Percentiles rank a stretch among this genome's conserved stretches.
phyloP scores from a whole-genome alignment of 2,797 vertebrate genomes.

The Smutsia temminckii region DNA sequence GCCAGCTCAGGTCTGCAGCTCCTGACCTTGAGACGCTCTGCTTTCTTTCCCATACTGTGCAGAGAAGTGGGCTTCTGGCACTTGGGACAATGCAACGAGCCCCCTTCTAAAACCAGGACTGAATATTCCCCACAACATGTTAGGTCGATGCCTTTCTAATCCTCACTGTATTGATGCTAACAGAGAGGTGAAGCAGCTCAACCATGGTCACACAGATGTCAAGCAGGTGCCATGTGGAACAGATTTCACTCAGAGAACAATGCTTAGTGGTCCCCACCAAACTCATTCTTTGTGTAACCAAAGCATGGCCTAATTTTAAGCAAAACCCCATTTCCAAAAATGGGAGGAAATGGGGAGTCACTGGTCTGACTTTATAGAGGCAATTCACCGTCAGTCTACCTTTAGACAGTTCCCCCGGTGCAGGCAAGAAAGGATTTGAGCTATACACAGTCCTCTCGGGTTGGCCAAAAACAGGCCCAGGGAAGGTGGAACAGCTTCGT shows the following conservation, averaged over 20 bases:
- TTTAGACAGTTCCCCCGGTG: not conserved
- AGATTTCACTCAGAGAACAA: accelerated
- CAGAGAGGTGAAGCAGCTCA: not conserved
- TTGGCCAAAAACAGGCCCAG: not conserved
- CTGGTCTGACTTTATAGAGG: not conserved
- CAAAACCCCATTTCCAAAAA: not conserved
- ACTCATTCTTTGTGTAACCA: not conserved
- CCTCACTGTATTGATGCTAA: accelerated
- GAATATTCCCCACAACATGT: accelerated
- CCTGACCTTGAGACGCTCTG: accelerated
- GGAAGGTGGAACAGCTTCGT: accelerated
- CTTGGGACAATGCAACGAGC: accelerated
- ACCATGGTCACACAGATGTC: not conserved
- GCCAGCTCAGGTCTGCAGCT: not conserved
- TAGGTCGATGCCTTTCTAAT: accelerated
- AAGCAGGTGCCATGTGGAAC: not conserved
- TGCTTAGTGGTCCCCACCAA: not conserved
- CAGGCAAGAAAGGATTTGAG: not conserved
- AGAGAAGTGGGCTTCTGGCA: not conserved
- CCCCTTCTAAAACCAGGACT: not conserved
- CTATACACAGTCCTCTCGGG: not conserved
- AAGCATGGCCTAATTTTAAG: not conserved
- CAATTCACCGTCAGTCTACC: not conserved
- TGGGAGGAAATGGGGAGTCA: not conserved
- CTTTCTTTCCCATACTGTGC: accelerated